Base-by-base conservation (phyloP, 2,113 vertebrate species). In the Furnarius figulus region DNA sequence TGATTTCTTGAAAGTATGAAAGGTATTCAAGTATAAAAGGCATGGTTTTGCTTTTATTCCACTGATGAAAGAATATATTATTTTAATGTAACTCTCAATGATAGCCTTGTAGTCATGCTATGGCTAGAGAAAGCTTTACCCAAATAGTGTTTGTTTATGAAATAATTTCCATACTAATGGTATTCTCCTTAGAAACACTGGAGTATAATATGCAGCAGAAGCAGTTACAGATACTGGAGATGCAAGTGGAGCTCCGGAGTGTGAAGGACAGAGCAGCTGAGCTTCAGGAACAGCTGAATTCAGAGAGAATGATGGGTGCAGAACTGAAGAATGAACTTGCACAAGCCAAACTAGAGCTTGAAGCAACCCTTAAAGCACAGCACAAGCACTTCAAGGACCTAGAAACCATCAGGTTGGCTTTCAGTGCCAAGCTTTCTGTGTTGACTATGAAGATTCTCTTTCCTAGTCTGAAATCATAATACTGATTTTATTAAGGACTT, bases 371-470 rank as follows among this genome's bases (percentile, higher is more conserved):
- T 25, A 99, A 98, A 92, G 97, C 98, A 55, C 99, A 99, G 75
- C 99, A 99, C 94, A 99, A 99, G 97, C 99, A 99, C 96, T 98
- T 99, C 78, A 99, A 98, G 95, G 99, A 99, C 58, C 94, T 99
- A 31, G 99, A 99, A 96, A 97, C 98, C 5, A 98, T 99, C 97
- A 99, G 99, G 99, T 99, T 16, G 74, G 16, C 61, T 80, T 93
- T 71, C 59, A 52, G 6, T 40, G 8, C 5, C 71, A 89, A 12
- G 30, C n/a, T 85, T 71, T 24, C 39, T 79, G 24, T 72, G 44
- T 50, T 80, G 52, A 46, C 30, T 39, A 28, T 40, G 62, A 66
- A 73, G 30, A 62, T 62, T 44, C 44, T 84, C 14, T 79, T 77
- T 77, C 30, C 62, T 80, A 3, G 40, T 66, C 35, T 75, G 18